phyloP scores from a whole-genome alignment of 2,113 vertebrate species.

The Crotalus helleri region DNA sequence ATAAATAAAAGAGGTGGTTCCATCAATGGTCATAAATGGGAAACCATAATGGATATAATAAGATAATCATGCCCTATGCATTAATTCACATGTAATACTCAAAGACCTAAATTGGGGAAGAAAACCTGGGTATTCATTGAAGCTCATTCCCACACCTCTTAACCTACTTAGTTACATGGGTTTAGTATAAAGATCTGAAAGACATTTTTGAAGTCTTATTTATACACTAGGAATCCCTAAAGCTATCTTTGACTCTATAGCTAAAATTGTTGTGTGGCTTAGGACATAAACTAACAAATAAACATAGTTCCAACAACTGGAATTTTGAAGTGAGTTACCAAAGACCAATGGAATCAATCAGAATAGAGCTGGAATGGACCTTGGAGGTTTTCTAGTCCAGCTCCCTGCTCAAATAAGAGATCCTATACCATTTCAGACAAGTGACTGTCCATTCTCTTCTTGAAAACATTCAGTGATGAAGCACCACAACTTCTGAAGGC shows the following conservation, averaged over 20 bases:
- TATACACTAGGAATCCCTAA: neutral
- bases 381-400: no score
- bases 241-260: neutral
- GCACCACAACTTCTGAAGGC: no score
- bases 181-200: neutral
- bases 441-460: no score
- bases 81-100: neutral
- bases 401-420: no score
- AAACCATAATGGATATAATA: neutral
- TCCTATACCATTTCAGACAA: no score
- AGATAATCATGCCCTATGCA: neutral
- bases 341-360: neutral
- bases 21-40: neutral
- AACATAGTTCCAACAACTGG: neutral
- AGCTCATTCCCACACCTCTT: neutral
- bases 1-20: neutral
- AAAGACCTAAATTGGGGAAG: neutral
- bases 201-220: neutral
- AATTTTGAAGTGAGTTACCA: neutral
- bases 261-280: neutral
- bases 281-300: neutral
- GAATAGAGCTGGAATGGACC: no score
- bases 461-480: no score
- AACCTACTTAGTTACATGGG: neutral
- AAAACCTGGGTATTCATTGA: neutral